Evolutionary conservation across 2,888 invertebrate genomes (phyloP).

Genomic region (Oxyteleia sp.): DNA sequence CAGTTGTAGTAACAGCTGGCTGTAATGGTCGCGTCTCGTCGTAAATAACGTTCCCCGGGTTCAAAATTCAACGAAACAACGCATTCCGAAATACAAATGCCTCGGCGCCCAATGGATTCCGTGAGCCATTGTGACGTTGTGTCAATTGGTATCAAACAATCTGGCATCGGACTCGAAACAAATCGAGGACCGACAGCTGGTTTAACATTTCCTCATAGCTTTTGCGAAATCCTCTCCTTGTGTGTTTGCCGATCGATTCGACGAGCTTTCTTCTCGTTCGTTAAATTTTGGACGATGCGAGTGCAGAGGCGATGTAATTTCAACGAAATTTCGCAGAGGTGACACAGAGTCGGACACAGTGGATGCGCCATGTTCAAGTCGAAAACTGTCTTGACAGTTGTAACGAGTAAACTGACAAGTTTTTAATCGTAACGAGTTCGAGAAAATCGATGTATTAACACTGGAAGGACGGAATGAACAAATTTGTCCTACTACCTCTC

Average conservation of each 20-base stretch:
- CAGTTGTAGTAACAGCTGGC: constrained; percentile 60
- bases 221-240: constrained; percentile 14
- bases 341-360: too few species aligned
- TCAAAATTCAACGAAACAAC: constrained; percentile 51
- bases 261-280: constrained; percentile 27
- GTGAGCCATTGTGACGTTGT: constrained; percentile 42
- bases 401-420: too few species aligned
- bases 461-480: too few species aligned
- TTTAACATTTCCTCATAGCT: constrained; percentile 29
- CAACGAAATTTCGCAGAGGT: too few species aligned
- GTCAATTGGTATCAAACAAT: constrained; percentile 55
- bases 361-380: too few species aligned
- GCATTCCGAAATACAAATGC: constrained; percentile 53
- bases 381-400: too few species aligned
- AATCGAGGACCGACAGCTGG: constrained; percentile 32
- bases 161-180: constrained; percentile 27
- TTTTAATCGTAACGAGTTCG: too few species aligned
- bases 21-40: constrained; percentile 49
- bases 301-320: too few species aligned
- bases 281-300: constrained; percentile 2
- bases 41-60: constrained; percentile 49
- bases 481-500: too few species aligned
- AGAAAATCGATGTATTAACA: too few species aligned
- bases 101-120: constrained; percentile 30
- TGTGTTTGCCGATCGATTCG: constrained; percentile 8